Conservation (phyloP, 2,888 invertebrate species). For the Sarcophaga caerulescens region DNA sequence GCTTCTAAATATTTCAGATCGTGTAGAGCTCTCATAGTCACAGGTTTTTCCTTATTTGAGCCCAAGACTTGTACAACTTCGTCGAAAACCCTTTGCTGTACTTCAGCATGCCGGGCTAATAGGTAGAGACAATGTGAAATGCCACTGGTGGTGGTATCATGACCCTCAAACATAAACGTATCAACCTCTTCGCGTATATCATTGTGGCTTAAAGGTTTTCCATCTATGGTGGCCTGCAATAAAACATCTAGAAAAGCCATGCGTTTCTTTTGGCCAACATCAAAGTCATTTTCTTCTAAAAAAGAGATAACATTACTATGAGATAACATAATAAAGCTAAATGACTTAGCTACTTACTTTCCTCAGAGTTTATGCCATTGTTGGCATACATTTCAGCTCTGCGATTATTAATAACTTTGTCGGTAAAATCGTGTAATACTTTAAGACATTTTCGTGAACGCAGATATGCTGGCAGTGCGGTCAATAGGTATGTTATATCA, state of each 20-base stretch:
- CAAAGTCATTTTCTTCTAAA: constrained; percentile 69
- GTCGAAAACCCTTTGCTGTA: constrained; percentile 73
- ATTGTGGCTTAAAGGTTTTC: constrained; percentile 82
- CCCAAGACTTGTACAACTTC: constrained; percentile 75
- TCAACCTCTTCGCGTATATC: constrained; percentile 86
- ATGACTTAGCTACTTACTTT: constrained; percentile 10
- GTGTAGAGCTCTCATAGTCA: constrained; percentile 72
- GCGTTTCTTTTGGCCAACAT: constrained; percentile 83
- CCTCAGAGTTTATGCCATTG: background rate
- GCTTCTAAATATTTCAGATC: constrained; percentile 82
- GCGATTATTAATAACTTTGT: constrained; percentile 66
- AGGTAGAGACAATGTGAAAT: constrained; percentile 75
- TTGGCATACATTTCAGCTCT: constrained; percentile 38
- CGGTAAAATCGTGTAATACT: constrained; percentile 68
- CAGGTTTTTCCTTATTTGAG: constrained; percentile 69
- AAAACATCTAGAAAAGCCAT: constrained; percentile 86
- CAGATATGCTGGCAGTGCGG: constrained; percentile 39
- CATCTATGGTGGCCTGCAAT: constrained; percentile 83
- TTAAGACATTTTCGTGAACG: constrained; percentile 49
- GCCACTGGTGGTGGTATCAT: constrained; percentile 77
- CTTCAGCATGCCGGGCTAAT: constrained; percentile 74
- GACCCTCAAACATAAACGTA: constrained; percentile 84
- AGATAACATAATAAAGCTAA: too few species aligned
- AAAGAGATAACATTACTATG: constrained; percentile 69
- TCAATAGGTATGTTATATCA: constrained; percentile 47